Evolutionary conservation across 2,797 vertebrate species (phyloP).

Genomic region (Clarias platycephalus): DNA sequence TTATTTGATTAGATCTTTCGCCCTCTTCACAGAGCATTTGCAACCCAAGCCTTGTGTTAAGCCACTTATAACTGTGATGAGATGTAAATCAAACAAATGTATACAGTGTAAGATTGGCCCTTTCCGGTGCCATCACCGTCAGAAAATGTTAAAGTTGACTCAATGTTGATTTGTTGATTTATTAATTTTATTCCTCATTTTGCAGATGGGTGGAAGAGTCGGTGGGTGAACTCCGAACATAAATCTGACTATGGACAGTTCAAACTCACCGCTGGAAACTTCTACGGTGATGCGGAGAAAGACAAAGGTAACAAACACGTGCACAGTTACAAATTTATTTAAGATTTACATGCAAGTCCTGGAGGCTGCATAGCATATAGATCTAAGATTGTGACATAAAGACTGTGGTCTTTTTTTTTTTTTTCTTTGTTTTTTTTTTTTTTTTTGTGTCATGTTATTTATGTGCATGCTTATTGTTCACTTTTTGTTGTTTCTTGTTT

Average conservation of each 20-base stretch:
- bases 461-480: not conserved
- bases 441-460: not conserved
- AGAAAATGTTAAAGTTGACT: not conserved
- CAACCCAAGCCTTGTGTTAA: not conserved
- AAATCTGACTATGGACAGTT: conserved; percentile 81
- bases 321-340: no score
- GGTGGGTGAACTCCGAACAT: conserved; percentile 82
- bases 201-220: conserved; percentile 75
- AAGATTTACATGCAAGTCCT: no score
- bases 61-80: not conserved
- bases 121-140: not conserved
- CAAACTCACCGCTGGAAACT: conserved; percentile 77
- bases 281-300: conserved; percentile 80
- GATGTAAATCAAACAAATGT: not conserved
- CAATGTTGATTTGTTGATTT: not conserved
- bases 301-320: conserved; percentile 76
- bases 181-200: not conserved
- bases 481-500: not conserved
- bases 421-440: no score
- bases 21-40: not conserved
- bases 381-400: not conserved
- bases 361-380: not conserved
- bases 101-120: no score
- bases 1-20: not conserved
- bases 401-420: no score